These are phyloP conservation scores for Chaetodon trifasciatus DNA, from an alignment of 2,797 vertebrate species.

Conservation along the genomic window DNA sequence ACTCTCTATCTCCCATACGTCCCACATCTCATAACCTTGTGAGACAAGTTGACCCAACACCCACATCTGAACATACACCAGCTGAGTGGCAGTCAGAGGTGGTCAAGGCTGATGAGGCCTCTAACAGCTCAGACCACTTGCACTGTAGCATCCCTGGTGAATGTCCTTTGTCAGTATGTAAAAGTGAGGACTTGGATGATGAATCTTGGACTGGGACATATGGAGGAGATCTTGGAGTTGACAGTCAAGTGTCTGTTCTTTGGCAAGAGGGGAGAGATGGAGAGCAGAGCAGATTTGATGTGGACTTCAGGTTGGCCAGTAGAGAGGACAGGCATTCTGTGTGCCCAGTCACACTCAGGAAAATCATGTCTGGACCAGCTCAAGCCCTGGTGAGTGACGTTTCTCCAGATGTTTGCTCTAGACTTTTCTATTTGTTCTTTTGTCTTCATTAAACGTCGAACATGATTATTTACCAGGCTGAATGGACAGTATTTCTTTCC, in stretches of 20 bases:
- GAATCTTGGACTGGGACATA: not conserved
- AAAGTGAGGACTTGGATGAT: conserved; percentile 27
- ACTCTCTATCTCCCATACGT: not conserved
- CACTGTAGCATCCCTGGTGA: conserved; percentile 20
- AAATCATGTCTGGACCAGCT: conserved; percentile 62
- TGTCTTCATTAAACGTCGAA: not conserved
- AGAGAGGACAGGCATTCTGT: conserved; percentile 71
- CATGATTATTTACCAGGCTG: not conserved
- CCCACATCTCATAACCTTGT: not conserved
- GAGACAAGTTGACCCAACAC: conserved; percentile 3
- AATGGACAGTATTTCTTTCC: not conserved
- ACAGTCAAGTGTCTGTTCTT: conserved; percentile 51
- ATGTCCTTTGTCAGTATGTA: conserved; percentile 5
- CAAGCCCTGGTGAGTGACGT: conserved; percentile 68
- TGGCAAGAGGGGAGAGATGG: conserved; percentile 59
- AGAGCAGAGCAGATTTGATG: conserved; percentile 31
- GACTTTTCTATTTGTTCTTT: not conserved
- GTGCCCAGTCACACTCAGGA: conserved; percentile 71
- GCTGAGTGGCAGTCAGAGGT: conserved; percentile 15
- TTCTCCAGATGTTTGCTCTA: not conserved
- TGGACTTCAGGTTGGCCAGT: conserved; percentile 53
- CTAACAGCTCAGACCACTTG: conserved; percentile 10
- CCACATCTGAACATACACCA: conserved; percentile 37
- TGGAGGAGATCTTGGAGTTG: conserved; percentile 6
- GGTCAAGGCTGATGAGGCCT: conserved; percentile 29